Evolutionary conservation across 1,140 invertebrate genomes (phyloP).

Genomic region (Zaprionus taronus): DNA sequence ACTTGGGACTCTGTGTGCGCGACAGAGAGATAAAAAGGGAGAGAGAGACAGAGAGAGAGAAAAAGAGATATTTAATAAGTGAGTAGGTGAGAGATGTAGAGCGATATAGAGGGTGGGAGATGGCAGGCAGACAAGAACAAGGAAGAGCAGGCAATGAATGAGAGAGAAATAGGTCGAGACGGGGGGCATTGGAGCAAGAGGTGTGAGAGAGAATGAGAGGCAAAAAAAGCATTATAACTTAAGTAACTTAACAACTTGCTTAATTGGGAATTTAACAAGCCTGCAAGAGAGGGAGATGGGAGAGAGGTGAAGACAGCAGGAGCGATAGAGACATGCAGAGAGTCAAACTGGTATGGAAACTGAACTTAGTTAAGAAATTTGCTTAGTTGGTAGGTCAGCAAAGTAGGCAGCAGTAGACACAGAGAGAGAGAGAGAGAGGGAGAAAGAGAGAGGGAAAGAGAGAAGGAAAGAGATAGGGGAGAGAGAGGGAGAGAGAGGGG

Average conservation of each 20-base stretch:
- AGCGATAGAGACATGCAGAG: background rate
- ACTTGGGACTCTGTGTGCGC: slow-evolving; percentile 85
- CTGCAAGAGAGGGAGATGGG: background rate
- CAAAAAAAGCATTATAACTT: background rate
- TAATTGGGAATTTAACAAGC: background rate
- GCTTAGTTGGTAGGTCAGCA: background rate
- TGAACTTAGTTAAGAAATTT: background rate
- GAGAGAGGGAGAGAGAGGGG: background rate
- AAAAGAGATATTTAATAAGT: background rate
- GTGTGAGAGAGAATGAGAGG: background rate
- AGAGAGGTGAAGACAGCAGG: background rate
- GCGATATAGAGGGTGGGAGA: background rate
- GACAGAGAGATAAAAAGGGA: background rate
- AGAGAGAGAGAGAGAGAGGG: background rate
- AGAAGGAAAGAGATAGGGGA: background rate
- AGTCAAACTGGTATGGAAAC: background rate
- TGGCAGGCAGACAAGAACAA: too few species aligned
- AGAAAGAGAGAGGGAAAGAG: background rate
- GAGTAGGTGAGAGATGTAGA: background rate
- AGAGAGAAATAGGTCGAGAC: background rate
- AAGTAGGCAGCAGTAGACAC: background rate
- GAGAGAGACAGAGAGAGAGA: background rate
- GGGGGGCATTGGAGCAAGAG: too few species aligned
- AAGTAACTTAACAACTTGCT: slow-evolving; percentile 9
- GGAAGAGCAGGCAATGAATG: background rate